Conservation (phyloP, 2,888 invertebrate species). For the Amiota communis region DNA sequence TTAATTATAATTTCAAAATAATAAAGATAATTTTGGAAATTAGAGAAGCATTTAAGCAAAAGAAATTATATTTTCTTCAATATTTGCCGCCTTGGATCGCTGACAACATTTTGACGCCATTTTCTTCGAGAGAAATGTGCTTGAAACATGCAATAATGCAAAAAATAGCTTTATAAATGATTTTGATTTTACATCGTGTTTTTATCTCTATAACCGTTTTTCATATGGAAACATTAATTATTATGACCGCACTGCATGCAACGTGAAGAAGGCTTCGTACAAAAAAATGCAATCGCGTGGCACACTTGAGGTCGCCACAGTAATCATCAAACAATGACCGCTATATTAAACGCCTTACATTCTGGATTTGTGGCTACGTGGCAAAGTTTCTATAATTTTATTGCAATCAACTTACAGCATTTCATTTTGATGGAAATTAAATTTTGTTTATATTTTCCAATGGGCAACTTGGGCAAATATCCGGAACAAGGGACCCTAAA, state of each 20-base stretch:
- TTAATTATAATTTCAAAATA: constrained; percentile 7
- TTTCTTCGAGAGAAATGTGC: background rate
- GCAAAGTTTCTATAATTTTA: too few relatives aligned
- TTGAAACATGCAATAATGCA: constrained; percentile 47
- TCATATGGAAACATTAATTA: constrained; percentile 29
- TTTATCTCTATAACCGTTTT: constrained; percentile 25
- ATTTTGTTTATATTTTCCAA: too few relatives aligned
- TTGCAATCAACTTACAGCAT: too few relatives aligned
- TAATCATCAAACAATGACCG: too few relatives aligned
- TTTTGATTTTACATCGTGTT: constrained; percentile 18
- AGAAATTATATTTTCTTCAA: background rate
- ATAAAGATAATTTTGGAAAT: constrained; percentile 27
- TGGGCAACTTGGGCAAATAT: too few relatives aligned
- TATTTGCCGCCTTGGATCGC: background rate
- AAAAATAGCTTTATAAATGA: constrained; percentile 35
- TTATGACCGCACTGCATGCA: constrained; percentile 56
- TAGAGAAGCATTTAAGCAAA: background rate
- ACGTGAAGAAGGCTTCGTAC: constrained; percentile 26
- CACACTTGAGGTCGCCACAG: background rate
- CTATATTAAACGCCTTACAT: too few relatives aligned
- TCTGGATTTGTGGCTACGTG: too few relatives aligned
- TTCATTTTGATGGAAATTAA: too few relatives aligned
- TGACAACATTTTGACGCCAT: constrained; percentile 4
- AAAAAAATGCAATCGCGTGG: background rate
- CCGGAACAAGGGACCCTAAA: too few relatives aligned